Evolutionary conservation across 2,113 vertebrate genomes (phyloP).

Genomic region (Elephas maximus): DNA sequence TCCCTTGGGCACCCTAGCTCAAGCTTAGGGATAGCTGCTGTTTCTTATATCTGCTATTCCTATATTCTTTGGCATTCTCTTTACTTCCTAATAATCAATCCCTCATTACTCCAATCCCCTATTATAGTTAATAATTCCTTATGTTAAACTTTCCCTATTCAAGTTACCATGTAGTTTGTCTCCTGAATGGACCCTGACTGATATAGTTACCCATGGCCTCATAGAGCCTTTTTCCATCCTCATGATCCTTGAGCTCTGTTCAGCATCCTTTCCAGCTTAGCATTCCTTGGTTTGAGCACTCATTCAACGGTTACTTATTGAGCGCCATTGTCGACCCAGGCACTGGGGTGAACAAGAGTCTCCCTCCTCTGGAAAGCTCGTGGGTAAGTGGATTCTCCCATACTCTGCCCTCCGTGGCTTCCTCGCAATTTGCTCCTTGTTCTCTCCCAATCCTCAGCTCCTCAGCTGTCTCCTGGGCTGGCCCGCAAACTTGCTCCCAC

Average conservation of each 20-base stretch:
- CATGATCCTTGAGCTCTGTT: not conserved
- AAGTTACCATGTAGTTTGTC: constrained; percentile 18
- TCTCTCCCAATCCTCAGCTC: not conserved
- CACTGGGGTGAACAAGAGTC: not conserved
- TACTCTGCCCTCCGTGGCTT: fast-evolving
- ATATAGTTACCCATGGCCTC: not conserved
- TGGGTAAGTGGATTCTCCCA: not conserved
- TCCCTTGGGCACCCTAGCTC: not conserved
- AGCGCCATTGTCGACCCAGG: not conserved
- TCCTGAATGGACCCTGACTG: constrained; percentile 29
- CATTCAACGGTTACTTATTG: not conserved
- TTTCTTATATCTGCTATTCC: not conserved
- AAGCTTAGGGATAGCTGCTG: not conserved
- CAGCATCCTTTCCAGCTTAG: not conserved
- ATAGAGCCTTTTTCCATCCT: not conserved
- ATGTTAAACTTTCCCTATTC: constrained; percentile 29
- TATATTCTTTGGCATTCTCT: not conserved
- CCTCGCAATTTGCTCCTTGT: not conserved
- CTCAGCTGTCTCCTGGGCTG: not conserved
- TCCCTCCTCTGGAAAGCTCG: not conserved
- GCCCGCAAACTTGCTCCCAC: not conserved
- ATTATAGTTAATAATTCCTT: not conserved
- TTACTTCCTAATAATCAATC: not conserved
- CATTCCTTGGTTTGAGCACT: not conserved
- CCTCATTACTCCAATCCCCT: not conserved